These are phyloP conservation scores for Penaeus monodon DNA, from an alignment of 2,888 invertebrate species.

Conservation along the genomic window DNA sequence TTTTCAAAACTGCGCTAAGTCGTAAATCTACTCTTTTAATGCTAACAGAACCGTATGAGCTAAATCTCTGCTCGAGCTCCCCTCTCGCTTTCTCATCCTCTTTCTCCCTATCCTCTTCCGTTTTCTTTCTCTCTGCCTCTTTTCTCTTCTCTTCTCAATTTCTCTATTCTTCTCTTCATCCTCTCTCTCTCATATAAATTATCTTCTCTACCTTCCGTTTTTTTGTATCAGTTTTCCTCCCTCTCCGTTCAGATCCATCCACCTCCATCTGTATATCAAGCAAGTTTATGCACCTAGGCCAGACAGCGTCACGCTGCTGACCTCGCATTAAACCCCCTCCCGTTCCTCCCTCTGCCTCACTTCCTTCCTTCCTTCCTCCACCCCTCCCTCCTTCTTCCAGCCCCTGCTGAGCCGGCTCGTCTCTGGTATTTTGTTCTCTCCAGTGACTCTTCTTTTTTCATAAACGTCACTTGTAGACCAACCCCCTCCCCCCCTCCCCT, in stretches of 20 bases:
- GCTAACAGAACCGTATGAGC: no score
- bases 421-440: no score
- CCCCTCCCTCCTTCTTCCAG: no score
- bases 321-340: constrained; percentile 5
- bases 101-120: neutral
- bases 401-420: no score
- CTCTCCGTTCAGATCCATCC: neutral
- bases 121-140: neutral
- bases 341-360: neutral
- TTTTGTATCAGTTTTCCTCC: neutral
- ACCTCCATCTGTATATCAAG: neutral
- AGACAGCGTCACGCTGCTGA: neutral
- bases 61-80: no score
- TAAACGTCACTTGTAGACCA: no score
- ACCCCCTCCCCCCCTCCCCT: neutral
- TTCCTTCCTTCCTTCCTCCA: neutral
- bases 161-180: neutral
- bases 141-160: neutral
- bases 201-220: neutral
- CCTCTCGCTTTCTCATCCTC: neutral
- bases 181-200: no score
- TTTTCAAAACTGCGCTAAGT: no score
- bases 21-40: no score
- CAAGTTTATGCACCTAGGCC: neutral
- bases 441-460: no score